Conservation (phyloP, 2,113 vertebrate genomes). For the Corynorhinus townsendii region DNA sequence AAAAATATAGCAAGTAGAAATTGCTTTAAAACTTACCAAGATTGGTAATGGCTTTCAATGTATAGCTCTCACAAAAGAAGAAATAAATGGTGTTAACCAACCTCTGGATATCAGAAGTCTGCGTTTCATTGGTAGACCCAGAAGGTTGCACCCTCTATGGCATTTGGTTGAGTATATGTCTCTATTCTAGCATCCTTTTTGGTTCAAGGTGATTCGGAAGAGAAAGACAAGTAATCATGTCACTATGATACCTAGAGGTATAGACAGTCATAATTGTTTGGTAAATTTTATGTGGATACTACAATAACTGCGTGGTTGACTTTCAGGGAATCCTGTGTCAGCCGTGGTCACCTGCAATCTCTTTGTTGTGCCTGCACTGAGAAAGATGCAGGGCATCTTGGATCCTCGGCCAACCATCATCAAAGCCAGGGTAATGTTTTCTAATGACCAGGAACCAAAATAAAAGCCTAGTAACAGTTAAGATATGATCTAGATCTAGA, state of each 20-base stretch:
- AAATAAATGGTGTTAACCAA: constrained; percentile 2
- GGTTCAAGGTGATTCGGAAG: constrained; percentile 33
- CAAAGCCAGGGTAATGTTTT: constrained; percentile 95
- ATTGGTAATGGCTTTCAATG: background rate
- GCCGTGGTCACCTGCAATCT: constrained; percentile 99
- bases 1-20: constrained; percentile 35
- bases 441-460: constrained; percentile 30
- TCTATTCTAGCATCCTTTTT: constrained; percentile 7
- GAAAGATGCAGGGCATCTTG: constrained; percentile 99
- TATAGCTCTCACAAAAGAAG: background rate
- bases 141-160: background rate
- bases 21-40: background rate
- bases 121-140: background rate
- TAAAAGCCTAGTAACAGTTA: background rate
- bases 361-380: constrained; percentile 98
- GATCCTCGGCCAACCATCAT: constrained; percentile 99
- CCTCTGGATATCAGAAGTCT: constrained; percentile 1
- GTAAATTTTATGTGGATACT: background rate
- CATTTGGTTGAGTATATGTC: background rate
- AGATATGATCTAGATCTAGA: background rate
- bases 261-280: background rate
- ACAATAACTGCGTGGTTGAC: constrained; percentile 59
- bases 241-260: background rate
- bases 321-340: constrained; percentile 96
- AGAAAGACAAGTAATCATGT: background rate